Base-by-base conservation (phyloP, 2,888 invertebrate genomes). In the Hypena proboscidalis region DNA sequence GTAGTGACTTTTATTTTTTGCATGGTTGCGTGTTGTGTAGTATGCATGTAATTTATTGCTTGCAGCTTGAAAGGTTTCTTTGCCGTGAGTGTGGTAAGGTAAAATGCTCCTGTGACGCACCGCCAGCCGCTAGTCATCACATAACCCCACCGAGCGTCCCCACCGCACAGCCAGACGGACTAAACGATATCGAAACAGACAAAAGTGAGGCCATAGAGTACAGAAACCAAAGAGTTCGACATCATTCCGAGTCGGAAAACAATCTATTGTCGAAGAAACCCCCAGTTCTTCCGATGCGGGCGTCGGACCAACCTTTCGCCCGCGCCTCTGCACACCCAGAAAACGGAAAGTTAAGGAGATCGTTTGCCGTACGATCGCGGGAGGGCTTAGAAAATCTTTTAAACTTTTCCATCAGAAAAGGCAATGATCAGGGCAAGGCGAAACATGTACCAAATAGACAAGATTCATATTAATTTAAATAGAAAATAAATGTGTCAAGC, bases 51-150 rank as follows among this genome's bases (percentile, higher is more conserved):
- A 79, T 91, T 92, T 92, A 91, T 89, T 93, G 92, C 92, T 93
- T 93, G 76, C 93, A 94, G 94, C 93, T 94, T 92, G 93, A 93
- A 92, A 93, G 93, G 87, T 94, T 93, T 93, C 93, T 94, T 92
- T 94, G 94, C 92, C 92, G 92, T 85, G 92, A 93, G 75, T 94
- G 94, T 92, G 93, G 92, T 90, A 93, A 92, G 83, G 91, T 94
- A 84, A 94, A 93, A 86, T 94, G 94, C 83, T 85, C 90, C 83
- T 94, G 94, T 83, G 83, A 83, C 25, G 74, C 57, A 37, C 58
- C 77, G 20, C 56, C 67, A 21, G 69, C 65, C 21, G 56, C 67
- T 55, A 63, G 57, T 46, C 66, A 51, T 3, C 62, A 69, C 22
- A 46, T 67, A 44, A 38, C 60, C 32, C 43, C 67, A 21, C 34